These are phyloP conservation scores for Catharus minimus DNA, from an alignment of 2,113 vertebrate species.

Conservation along the genomic window DNA sequence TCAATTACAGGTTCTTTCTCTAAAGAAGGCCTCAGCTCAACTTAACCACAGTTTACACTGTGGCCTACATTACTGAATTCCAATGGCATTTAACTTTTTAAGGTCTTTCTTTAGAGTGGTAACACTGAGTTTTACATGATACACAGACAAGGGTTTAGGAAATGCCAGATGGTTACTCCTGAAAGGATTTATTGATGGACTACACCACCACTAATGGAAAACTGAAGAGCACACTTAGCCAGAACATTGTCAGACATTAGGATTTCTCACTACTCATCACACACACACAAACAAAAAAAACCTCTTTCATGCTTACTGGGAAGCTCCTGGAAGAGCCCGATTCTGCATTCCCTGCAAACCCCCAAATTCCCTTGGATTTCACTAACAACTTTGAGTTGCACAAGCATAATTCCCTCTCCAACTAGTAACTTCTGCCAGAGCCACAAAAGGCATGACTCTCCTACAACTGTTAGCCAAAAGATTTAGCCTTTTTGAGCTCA, in stretches of 20 bases:
- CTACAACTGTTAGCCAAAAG: constrained; percentile 49
- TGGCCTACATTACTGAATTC: constrained; percentile 67
- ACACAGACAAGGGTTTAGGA: constrained; percentile 30
- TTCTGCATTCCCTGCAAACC: constrained; percentile 57
- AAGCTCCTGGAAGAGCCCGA: constrained; percentile 33
- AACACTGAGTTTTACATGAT: constrained; percentile 24
- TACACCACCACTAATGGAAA: constrained; percentile 17
- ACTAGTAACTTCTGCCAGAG: constrained; percentile 33
- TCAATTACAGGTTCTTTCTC: constrained; percentile 68
- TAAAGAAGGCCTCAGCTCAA: constrained; percentile 61
- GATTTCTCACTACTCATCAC: not conserved
- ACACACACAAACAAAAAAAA: not conserved
- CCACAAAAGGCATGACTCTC: constrained; percentile 52
- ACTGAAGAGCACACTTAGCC: constrained; percentile 2
- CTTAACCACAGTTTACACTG: constrained; percentile 71
- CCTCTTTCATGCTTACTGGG: not conserved
- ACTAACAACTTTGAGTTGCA: constrained; percentile 38
- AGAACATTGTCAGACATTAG: not conserved
- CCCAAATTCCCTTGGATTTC: constrained; percentile 46
- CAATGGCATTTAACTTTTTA: constrained; percentile 65
- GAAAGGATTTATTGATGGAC: constrained; percentile 5
- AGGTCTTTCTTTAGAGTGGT: constrained; percentile 51
- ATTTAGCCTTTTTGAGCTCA: constrained; percentile 47
- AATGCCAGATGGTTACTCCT: constrained; percentile 39
- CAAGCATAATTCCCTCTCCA: constrained; percentile 56